These are phyloP conservation scores for Archips xylosteana DNA, from an alignment of 2,888 invertebrate species.

Conservation along the genomic window DNA sequence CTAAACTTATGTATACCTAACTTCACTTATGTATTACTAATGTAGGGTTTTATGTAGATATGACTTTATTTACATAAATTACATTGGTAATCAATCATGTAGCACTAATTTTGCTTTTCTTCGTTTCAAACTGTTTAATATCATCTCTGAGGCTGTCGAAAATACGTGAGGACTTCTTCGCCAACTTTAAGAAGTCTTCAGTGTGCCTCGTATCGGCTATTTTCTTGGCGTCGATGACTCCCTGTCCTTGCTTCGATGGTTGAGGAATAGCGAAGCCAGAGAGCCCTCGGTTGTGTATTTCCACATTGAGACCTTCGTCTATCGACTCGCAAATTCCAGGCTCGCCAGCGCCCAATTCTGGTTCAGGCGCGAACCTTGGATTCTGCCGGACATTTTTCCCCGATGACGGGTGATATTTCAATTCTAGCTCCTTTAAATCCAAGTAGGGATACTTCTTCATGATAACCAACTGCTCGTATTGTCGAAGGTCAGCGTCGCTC, in stretches of 20 bases:
- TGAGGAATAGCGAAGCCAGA: slow-evolving; percentile 75
- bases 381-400: slow-evolving; percentile 64
- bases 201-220: slow-evolving; percentile 42
- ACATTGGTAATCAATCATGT: background rate
- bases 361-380: slow-evolving; percentile 53
- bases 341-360: slow-evolving; percentile 55
- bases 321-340: slow-evolving; percentile 61
- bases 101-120: slow-evolving; percentile 24
- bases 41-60: background rate
- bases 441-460: slow-evolving; percentile 80
- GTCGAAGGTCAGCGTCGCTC: slow-evolving; percentile 65
- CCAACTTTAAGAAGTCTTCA: slow-evolving; percentile 39
- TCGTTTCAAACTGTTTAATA: slow-evolving; percentile 53
- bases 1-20: too few species aligned
- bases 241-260: slow-evolving; percentile 44
- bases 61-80: background rate
- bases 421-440: slow-evolving; percentile 71
- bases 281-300: slow-evolving; percentile 74
- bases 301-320: slow-evolving; percentile 68
- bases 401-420: slow-evolving; percentile 60
- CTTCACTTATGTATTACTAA: too few species aligned
- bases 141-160: slow-evolving; percentile 55
- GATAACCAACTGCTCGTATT: slow-evolving; percentile 75
- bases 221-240: slow-evolving; percentile 49
- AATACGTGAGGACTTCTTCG: slow-evolving; percentile 44